phyloP scores from a whole-genome alignment of 2,113 vertebrate genomes.

The Forbesichthys papilliferus region DNA sequence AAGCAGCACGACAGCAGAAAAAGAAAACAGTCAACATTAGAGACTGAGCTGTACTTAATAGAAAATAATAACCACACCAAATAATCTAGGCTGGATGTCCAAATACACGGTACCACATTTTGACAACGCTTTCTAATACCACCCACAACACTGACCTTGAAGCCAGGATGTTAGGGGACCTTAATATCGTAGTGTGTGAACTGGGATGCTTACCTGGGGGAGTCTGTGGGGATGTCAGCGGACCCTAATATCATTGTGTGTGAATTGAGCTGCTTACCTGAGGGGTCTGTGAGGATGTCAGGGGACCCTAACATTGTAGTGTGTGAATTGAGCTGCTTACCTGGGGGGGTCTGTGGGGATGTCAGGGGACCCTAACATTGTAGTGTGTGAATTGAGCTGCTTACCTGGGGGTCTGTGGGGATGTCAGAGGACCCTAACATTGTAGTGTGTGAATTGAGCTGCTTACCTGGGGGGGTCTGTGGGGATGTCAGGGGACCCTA shows the following conservation, averaged over 20 bases:
- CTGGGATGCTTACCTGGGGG: slow-evolving; percentile 78
- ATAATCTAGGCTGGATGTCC: background rate
- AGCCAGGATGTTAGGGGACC: background rate
- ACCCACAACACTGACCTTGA: too few relatives aligned
- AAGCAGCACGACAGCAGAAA: too few relatives aligned
- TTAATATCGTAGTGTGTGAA: too few relatives aligned
- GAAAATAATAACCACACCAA: background rate
- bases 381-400: background rate
- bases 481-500: slow-evolving; percentile 11
- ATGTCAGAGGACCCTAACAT: background rate
- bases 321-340: slow-evolving; percentile 54
- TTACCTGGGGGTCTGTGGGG: slow-evolving; percentile 81
- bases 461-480: slow-evolving; percentile 84
- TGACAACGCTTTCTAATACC: too few relatives aligned
- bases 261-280: slow-evolving; percentile 74
- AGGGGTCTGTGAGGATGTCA: slow-evolving; percentile 74
- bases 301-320: background rate
- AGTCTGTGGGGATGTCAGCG: background rate
- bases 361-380: background rate
- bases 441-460: background rate
- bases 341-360: slow-evolving; percentile 79
- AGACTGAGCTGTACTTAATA: background rate
- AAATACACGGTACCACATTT: background rate
- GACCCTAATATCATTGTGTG: too few relatives aligned
- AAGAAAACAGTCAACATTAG: background rate